phyloP scores from a whole-genome alignment of 2,113 vertebrate species.

The Grammomys surdaster region DNA sequence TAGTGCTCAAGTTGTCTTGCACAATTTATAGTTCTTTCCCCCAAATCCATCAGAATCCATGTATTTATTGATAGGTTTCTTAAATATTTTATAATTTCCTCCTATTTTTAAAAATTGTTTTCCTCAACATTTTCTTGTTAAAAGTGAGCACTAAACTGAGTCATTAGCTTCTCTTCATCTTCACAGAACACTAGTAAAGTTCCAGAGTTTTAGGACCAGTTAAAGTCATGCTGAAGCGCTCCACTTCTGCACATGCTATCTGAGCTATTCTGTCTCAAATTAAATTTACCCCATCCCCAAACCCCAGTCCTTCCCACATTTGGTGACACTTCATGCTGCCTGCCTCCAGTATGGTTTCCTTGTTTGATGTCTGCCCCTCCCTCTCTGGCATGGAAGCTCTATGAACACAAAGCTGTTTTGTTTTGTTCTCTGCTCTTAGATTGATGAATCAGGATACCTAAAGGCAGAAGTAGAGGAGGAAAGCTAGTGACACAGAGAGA shows the following conservation, averaged over 20 bases:
- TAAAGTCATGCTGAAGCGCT: not conserved
- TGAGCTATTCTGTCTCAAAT: not conserved
- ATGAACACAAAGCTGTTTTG: too few species aligned
- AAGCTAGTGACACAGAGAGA: fast-evolving
- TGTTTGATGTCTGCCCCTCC: not conserved
- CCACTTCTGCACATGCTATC: not conserved
- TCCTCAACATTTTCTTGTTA: slow-evolving; percentile 8
- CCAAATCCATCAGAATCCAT: not conserved
- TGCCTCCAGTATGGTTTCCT: not conserved
- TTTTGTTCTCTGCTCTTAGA: not conserved
- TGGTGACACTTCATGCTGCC: not conserved
- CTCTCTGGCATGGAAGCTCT: not conserved
- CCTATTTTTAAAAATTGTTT: not conserved
- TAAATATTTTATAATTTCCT: not conserved
- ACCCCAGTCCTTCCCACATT: not conserved
- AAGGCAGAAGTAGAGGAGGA: not conserved
- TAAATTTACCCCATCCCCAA: not conserved
- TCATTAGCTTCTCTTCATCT: not conserved
- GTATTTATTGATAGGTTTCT: not conserved
- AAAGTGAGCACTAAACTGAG: not conserved
- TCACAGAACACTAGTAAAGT: slow-evolving; percentile 23
- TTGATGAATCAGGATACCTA: not conserved
- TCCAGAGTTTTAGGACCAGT: not conserved
- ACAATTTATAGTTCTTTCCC: not conserved
- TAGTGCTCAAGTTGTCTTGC: not conserved